Conservation (phyloP, 2,797 vertebrate species). For the Lycodopsis pacificus region DNA sequence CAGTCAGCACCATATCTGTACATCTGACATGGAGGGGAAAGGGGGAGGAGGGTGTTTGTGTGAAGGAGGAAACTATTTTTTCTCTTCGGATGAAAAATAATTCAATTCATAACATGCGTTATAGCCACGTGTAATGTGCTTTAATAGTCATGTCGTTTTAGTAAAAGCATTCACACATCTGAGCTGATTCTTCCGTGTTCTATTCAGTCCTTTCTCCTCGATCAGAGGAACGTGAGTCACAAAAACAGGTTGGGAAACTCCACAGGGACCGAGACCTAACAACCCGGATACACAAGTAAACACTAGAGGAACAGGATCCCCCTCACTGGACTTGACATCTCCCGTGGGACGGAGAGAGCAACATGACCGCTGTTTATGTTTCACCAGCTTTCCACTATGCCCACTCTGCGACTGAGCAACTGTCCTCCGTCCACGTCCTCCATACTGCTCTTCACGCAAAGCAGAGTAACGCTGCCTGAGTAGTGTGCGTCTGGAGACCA, state of each 20-base stretch:
- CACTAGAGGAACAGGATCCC: slow-evolving; percentile 15
- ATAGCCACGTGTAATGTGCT: not conserved
- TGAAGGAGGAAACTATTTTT: not conserved
- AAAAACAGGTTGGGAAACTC: slow-evolving; percentile 1
- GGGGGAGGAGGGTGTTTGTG: slow-evolving; percentile 2
- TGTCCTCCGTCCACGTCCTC: not conserved
- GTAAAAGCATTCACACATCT: not conserved
- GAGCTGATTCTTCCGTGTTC: not conserved
- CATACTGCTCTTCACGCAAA: not conserved
- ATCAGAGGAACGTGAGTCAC: not conserved
- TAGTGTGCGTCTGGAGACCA: not conserved
- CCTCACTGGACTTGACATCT: not conserved
- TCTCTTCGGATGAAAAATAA: not conserved
- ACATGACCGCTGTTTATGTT: not conserved
- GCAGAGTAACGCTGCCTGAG: not conserved
- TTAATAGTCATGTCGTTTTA: not conserved
- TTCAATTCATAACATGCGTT: not conserved
- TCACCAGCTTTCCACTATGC: not conserved
- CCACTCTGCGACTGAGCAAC: not conserved
- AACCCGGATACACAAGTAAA: slow-evolving; percentile 16
- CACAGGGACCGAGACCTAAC: not conserved
- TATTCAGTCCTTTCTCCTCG: not conserved
- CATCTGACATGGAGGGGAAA: slow-evolving; percentile 48
- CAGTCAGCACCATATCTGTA: slow-evolving; percentile 68
- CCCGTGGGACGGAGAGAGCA: slow-evolving; percentile 3